Evolutionary conservation across 2,797 vertebrate genomes (phyloP).

Genomic region (Hippoglossus hippoglossus): DNA sequence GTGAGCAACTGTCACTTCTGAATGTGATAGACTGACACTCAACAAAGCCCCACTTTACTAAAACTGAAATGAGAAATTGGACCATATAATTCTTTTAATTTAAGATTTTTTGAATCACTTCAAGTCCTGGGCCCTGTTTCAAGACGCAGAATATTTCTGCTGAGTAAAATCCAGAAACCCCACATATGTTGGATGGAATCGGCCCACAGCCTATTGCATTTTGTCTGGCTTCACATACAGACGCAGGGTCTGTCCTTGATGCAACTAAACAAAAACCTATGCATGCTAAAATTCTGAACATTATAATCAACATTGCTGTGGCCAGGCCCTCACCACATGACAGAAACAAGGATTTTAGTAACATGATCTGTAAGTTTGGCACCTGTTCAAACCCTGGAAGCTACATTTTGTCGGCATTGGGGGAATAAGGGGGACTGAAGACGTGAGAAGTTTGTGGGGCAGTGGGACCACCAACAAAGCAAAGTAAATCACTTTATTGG

Average conservation of each 20-base stretch:
- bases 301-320: neutral
- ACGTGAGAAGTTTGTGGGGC: slow-evolving; percentile 8
- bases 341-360: neutral
- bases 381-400: slow-evolving; percentile 23
- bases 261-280: neutral
- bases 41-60: too few species aligned
- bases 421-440: slow-evolving; percentile 2
- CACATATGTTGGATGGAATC: slow-evolving; percentile 7
- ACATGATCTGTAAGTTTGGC: slow-evolving; percentile 17
- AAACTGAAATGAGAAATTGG: too few species aligned
- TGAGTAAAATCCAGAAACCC: slow-evolving; percentile 6
- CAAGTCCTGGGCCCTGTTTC: neutral
- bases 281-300: neutral
- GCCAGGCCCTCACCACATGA: neutral
- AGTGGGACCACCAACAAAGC: slow-evolving; percentile 1
- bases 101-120: neutral
- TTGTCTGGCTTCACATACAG: neutral
- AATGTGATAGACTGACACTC: too few species aligned
- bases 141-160: neutral
- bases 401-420: slow-evolving; percentile 5
- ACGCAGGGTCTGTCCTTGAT: too few species aligned
- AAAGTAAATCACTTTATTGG: slow-evolving; percentile 14
- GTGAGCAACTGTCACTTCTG: too few species aligned
- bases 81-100: too few species aligned
- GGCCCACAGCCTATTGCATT: neutral